Percentiles rank a stretch among this genome's conserved stretches.
These are phyloP conservation scores for Pollenia labialis DNA, from an alignment of 2,888 invertebrate species.

Conservation along the genomic window DNA sequence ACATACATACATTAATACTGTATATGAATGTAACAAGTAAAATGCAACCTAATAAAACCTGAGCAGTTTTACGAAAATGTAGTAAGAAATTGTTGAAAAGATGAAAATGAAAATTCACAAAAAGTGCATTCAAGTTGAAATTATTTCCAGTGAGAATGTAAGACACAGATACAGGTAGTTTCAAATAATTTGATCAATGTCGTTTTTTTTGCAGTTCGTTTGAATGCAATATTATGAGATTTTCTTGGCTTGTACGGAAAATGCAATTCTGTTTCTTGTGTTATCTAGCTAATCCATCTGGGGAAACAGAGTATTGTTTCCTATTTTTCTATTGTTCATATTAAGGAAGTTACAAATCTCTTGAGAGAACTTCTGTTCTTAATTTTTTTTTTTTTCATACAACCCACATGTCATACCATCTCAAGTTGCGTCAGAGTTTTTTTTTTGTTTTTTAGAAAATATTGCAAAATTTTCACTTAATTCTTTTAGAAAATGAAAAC, in stretches of 20 bases:
- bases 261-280: slow-evolving; percentile 35
- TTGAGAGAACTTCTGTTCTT: slow-evolving; percentile 41
- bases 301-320: slow-evolving; percentile 58
- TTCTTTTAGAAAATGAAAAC: slow-evolving; percentile 28
- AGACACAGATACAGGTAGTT: slow-evolving; percentile 57
- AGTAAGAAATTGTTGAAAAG: slow-evolving; percentile 44
- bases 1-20: too few relatives aligned
- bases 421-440: slow-evolving; percentile 69
- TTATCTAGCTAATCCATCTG: slow-evolving; percentile 71
- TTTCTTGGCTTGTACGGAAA: slow-evolving; percentile 11
- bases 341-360: slow-evolving; percentile 68
- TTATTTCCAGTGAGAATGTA: slow-evolving; percentile 38
- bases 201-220: not conserved
- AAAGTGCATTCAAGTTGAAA: slow-evolving; percentile 67
- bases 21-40: not conserved
- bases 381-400: slow-evolving; percentile 26
- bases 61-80: slow-evolving; percentile 32
- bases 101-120: slow-evolving; percentile 57
- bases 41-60: slow-evolving; percentile 7
- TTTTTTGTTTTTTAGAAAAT: slow-evolving; percentile 25
- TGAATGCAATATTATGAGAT: slow-evolving; percentile 48
- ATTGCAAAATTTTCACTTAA: slow-evolving; percentile 43
- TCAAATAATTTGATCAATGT: slow-evolving; percentile 53
- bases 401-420: slow-evolving; percentile 74
- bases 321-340: slow-evolving; percentile 47